Conservation (phyloP, 2,797 vertebrate species). For the Todus mexicanus region DNA sequence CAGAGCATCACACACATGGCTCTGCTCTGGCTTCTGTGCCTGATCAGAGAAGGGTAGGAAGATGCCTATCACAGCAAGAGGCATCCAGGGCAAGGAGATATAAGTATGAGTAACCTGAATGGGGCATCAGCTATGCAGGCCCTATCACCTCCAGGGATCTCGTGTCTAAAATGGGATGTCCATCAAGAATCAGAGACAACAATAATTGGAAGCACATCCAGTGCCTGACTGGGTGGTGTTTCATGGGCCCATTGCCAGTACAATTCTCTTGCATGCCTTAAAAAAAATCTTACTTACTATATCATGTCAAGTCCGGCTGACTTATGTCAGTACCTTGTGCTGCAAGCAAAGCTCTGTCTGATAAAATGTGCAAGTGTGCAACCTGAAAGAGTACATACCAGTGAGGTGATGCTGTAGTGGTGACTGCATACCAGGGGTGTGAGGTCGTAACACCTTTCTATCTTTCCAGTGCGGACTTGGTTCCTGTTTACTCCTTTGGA, state of each 20-base stretch:
- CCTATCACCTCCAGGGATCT: neutral
- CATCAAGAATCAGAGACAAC: neutral
- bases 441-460: neutral
- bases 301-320: neutral
- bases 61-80: neutral
- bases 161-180: neutral
- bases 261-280: neutral
- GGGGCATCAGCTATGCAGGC: neutral
- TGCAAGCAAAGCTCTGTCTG: neutral
- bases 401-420: neutral
- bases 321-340: neutral
- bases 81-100: neutral
- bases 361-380: neutral
- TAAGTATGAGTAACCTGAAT: neutral
- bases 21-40: neutral
- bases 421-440: fast-evolving
- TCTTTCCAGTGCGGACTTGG: conserved; percentile 87
- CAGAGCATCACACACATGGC: neutral
- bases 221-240: neutral
- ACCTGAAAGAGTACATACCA: neutral
- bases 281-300: fast-evolving
- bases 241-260: too few species aligned
- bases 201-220: neutral
- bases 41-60: neutral
- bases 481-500: conserved; percentile 94